A percentile compares a stretch with the other conserved stretches of the same genome.
phyloP scores from a whole-genome alignment of 2,797 vertebrate genomes.

The Oreochromis mossambicus region DNA sequence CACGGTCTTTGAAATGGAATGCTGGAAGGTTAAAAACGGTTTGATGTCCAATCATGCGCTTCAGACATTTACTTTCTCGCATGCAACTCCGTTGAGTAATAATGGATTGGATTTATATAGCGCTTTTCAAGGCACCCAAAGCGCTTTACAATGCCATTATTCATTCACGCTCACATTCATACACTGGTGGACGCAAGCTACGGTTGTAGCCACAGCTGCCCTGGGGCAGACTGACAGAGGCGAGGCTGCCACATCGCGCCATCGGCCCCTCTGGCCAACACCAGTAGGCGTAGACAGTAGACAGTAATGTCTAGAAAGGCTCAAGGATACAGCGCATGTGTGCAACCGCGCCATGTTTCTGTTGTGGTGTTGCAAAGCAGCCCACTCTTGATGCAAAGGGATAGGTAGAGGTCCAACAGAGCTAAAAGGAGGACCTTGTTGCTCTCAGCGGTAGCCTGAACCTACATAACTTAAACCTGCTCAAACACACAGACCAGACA shows the following conservation, averaged over 20 bases:
- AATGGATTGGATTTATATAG: too few relatives aligned
- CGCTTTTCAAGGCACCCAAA: too few relatives aligned
- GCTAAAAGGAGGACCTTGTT: conserved; percentile 69
- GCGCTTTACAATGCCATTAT: too few relatives aligned
- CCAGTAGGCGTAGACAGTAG: too few relatives aligned
- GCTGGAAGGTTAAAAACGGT: not conserved
- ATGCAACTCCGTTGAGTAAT: not conserved
- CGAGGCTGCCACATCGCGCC: too few relatives aligned
- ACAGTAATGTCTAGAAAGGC: not conserved
- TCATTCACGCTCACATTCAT: too few relatives aligned
- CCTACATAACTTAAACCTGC: conserved; percentile 10
- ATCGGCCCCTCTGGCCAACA: too few relatives aligned
- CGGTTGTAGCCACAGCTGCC: too few relatives aligned
- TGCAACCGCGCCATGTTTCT: not conserved
- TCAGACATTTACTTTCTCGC: not conserved
- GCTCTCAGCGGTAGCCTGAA: conserved; percentile 33
- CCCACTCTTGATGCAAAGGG: conserved; percentile 3
- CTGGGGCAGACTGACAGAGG: too few relatives aligned
- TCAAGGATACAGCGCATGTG: not conserved
- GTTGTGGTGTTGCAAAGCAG: conserved; percentile 7
- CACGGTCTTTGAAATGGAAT: not conserved
- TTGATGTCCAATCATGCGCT: not conserved
- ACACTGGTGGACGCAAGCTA: too few relatives aligned
- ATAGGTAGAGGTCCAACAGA: conserved; percentile 3
- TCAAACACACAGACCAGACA: not conserved